phyloP scores from a whole-genome alignment of 1,140 invertebrate species.

The Phymorhynchus buccinoides region DNA sequence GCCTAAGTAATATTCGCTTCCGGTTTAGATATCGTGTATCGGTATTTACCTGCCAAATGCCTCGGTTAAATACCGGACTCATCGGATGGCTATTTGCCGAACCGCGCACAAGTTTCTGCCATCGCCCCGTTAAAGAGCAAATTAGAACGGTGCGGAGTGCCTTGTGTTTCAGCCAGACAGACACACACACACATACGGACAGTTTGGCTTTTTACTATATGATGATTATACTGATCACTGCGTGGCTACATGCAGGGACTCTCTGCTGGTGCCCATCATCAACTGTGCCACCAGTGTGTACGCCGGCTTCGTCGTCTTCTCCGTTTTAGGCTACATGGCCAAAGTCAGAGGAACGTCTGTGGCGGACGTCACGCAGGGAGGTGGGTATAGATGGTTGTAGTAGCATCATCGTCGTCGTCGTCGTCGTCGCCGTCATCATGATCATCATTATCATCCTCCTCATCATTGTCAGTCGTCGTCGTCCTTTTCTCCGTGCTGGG shows the following conservation, averaged over 20 bases:
- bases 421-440: slow-evolving; percentile 69
- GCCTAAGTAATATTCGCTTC: no score
- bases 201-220: neutral
- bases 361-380: slow-evolving; percentile 62
- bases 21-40: no score
- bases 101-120: no score
- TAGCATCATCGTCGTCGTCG: slow-evolving; percentile 95
- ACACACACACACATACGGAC: neutral
- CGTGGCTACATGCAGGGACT: slow-evolving; percentile 74
- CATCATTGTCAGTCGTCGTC: neutral
- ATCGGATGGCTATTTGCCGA: no score
- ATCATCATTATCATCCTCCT: neutral
- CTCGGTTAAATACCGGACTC: no score
- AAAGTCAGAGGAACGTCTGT: slow-evolving; percentile 60
- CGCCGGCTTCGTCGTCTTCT: slow-evolving; percentile 70
- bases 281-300: slow-evolving; percentile 81
- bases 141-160: neutral
- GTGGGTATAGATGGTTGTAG: slow-evolving; percentile 86
- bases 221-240: slow-evolving; percentile 77
- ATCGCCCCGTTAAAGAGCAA: no score
- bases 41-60: no score
- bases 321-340: slow-evolving; percentile 70
- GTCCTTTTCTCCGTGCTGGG: neutral
- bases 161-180: neutral
- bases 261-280: slow-evolving; percentile 92